Base-by-base conservation (phyloP, 1,140 invertebrate species). In the Orius laevigatus region DNA sequence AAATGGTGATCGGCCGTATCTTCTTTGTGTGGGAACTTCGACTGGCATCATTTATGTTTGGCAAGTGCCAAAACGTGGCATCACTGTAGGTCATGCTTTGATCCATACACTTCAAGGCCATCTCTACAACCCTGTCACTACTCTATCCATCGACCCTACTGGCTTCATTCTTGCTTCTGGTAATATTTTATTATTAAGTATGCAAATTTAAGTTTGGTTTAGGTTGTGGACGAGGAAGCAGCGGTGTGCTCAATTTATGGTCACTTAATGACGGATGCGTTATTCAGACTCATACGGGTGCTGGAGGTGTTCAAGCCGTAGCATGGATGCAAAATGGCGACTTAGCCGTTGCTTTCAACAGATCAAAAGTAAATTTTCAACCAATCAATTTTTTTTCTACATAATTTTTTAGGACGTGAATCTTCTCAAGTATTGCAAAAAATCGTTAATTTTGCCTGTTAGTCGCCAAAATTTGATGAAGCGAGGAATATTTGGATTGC, bases 171-270 rank as follows among this genome's bases (percentile, higher is more conserved):
- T 79, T 18, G 73, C 72, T 0, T 69, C 72, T 49, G 70, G 69
- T 58, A 50, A 42, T 20, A 40, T 5, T 14, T 34, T n/a, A 34
- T 34, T 45, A 15, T 41, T 41, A 8, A 9, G 9, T 9, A 45
- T 20, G 15, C 5, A 15, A 25, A 25, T 8, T 20, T 9, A 47
- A 47, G 16, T 14, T 40, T 9, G n/a, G 8, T 43, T 42, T 46
- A 56, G 67, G 66, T 6, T 67, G 64, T 56, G 53, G 57, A 14
- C 67, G 68, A 55, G 62, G 67, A 34, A 62, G 63, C 9, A 72
- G 66, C 56, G 74, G 74, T 9, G 65, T 75, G 55, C 59, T 78
- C 3, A 78, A 79, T 56, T 66, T 79, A 16, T 79, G 76, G 76
- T 74, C 72, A 2, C 58, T 79, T 1, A 62, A 69, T 60, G 69